Base-by-base conservation (phyloP, 2,797 vertebrate species). In the Sternarchorhynchus goeldii region DNA sequence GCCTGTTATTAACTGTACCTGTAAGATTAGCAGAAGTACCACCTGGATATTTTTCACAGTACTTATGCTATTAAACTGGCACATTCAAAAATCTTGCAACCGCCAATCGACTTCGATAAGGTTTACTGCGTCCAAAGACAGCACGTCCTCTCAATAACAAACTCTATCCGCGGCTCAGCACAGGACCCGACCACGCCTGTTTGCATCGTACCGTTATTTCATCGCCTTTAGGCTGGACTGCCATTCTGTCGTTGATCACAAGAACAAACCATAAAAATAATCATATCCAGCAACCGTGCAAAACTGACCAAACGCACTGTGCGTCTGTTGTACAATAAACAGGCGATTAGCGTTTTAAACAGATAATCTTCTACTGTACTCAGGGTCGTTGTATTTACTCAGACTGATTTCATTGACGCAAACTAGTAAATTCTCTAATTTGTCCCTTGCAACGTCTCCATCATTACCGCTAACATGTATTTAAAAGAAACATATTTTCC, bases 111-210 rank as follows among this genome's bases (percentile, higher is more conserved):
- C 32, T 7, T 31, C 34, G 69, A 18, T 29, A 45, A 18, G 32
- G 6, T 29, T 32, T 20, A 45, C 0, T 64, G 32, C 39, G 32
- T 53, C 53, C 41, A 76, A 41, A n/a, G 18, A 59, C 7, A 6
- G 57, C 41, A 21, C 73, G 60, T 66, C 65, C 66, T 72, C 34
- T 77, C 32, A 60, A 60, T 60, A 79, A 73, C 41, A 72, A 65
- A 77, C 72, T 74, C 57, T 81, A 76, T 78, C 45, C 39, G 39
- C 39, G 39, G 39, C 10, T 12, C 76, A 78, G 64, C 60, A 17
- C 53, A 20, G 31, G 41, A 65, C n/a, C 62, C 79, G 82, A 81
- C 86, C 86, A 87, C 86, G 86, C 86, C 86, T 87, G 86, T 87
- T 83, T 83, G 82, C 85, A 82, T 82, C 83, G 83, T 82, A 84